These are phyloP conservation scores for Drepana arcuata DNA, from an alignment of 1,140 invertebrate species.

Conservation along the genomic window DNA sequence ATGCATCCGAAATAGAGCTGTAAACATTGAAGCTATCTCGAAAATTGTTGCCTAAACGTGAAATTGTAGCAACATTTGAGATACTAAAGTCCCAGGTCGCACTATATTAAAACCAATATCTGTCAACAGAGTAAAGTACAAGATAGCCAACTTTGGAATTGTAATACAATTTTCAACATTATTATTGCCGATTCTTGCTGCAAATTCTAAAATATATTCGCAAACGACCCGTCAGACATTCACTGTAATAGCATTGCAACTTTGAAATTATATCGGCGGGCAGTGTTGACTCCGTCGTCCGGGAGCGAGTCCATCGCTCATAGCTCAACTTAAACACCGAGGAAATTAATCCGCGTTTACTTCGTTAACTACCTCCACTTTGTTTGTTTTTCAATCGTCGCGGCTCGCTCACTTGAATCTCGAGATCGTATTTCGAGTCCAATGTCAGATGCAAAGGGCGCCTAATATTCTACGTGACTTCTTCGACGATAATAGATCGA, in stretches of 20 bases:
- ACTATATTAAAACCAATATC: slow-evolving; percentile 4
- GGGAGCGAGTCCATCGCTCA: slow-evolving; percentile 21
- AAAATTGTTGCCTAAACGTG: slow-evolving; percentile 1
- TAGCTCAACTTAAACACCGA: slow-evolving; percentile 19
- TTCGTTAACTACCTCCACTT: slow-evolving; percentile 17
- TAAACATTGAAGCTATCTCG: slow-evolving; percentile 1
- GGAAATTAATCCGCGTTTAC: slow-evolving; percentile 25
- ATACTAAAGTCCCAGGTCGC: neutral
- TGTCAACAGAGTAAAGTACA: slow-evolving; percentile 4
- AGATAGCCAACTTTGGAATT: slow-evolving; percentile 2
- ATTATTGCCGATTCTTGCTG: slow-evolving; percentile 9
- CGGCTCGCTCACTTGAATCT: slow-evolving; percentile 5
- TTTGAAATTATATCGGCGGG: slow-evolving; percentile 20
- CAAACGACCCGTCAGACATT: slow-evolving; percentile 12
- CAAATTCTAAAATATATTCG: slow-evolving; percentile 16
- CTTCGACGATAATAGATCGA: slow-evolving; percentile 22
- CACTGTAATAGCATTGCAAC: slow-evolving; percentile 17
- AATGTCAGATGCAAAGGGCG: slow-evolving; percentile 14
- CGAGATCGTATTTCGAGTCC: slow-evolving; percentile 17
- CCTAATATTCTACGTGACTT: slow-evolving; percentile 57
- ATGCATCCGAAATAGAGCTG: slow-evolving; percentile 11
- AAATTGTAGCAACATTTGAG: neutral
- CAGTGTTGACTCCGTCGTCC: slow-evolving; percentile 17
- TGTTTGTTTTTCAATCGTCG: slow-evolving; percentile 21
- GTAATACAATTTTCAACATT: slow-evolving; percentile 9